A percentile compares a stretch with the other conserved stretches of the same genome.
Conservation (phyloP, 2,113 vertebrate genomes). For the Rhinogobius similis region DNA sequence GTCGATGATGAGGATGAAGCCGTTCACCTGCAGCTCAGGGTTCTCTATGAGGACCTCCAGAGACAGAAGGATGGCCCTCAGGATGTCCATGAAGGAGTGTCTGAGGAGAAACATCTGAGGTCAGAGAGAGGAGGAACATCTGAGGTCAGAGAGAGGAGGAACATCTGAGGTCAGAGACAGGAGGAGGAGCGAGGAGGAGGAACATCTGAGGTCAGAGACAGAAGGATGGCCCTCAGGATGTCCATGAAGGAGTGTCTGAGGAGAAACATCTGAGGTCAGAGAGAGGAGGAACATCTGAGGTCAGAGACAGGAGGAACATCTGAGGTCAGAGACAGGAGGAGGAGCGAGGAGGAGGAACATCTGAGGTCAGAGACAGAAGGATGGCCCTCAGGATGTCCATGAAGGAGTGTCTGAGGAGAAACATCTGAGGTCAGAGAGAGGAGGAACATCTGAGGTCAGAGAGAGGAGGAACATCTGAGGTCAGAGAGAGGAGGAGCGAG, state of each 20-base stretch:
- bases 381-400: constrained; percentile 97
- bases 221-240: constrained; percentile 95
- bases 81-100: constrained; percentile 89
- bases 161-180: too few species aligned
- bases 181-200: too few species aligned
- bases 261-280: neutral
- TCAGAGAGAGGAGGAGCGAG: too few species aligned
- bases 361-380: constrained; percentile 84
- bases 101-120: constrained; percentile 19
- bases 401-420: constrained; percentile 68
- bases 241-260: constrained; percentile 83
- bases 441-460: too few species aligned
- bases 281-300: too few species aligned
- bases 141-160: too few species aligned
- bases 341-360: neutral
- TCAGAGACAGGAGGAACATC: constrained; percentile 88
- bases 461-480: neutral
- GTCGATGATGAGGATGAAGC: constrained; percentile 98
- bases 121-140: too few species aligned
- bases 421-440: too few species aligned
- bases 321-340: too few species aligned
- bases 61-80: constrained; percentile 95
- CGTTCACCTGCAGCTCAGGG: constrained; percentile 95
- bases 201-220: constrained; percentile 78
- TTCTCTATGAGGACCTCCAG: constrained; percentile 98